Evolutionary conservation across 2,888 invertebrate species (phyloP).

Genomic region (Ischnura elegans): DNA sequence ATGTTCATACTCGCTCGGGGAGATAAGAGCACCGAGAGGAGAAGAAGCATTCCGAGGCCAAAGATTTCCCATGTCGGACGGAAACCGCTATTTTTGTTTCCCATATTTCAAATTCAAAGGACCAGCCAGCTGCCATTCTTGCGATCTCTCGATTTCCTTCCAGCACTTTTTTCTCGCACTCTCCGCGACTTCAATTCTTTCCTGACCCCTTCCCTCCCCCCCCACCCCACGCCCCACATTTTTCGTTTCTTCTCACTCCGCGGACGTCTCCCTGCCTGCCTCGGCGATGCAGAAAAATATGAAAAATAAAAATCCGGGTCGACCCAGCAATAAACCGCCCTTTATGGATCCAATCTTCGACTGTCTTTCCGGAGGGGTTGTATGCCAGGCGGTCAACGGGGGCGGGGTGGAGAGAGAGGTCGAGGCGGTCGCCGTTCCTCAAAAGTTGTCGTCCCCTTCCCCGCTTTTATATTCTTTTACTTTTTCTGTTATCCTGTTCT

Average conservation of each 20-base stretch:
- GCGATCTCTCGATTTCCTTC: conserved; percentile 22
- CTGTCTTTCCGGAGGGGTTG: conserved; percentile 20
- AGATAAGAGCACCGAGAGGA: not conserved
- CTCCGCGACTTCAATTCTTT: not conserved
- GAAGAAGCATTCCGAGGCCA: not conserved
- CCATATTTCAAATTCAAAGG: conserved; percentile 41
- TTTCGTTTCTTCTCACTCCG: not conserved
- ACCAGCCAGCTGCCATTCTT: conserved; percentile 38
- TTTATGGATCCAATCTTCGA: conserved; percentile 52
- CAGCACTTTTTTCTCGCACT: not conserved
- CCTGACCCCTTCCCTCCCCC: not conserved
- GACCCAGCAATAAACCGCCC: conserved; percentile 43
- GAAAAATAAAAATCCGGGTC: conserved; percentile 37
- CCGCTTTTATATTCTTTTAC: not conserved
- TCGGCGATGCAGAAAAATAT: not conserved
- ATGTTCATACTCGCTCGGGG: not conserved
- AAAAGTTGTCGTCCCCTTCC: not conserved
- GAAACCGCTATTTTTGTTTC: conserved; percentile 23
- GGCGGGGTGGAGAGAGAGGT: not conserved
- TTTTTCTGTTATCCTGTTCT: not conserved
- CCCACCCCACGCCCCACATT: not conserved
- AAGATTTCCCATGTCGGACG: conserved; percentile 33
- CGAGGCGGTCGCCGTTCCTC: not conserved
- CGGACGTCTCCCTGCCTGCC: not conserved
- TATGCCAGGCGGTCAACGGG: not conserved